phyloP scores from a whole-genome alignment of 2,888 invertebrate species.

The Subacronicta megacephala region DNA sequence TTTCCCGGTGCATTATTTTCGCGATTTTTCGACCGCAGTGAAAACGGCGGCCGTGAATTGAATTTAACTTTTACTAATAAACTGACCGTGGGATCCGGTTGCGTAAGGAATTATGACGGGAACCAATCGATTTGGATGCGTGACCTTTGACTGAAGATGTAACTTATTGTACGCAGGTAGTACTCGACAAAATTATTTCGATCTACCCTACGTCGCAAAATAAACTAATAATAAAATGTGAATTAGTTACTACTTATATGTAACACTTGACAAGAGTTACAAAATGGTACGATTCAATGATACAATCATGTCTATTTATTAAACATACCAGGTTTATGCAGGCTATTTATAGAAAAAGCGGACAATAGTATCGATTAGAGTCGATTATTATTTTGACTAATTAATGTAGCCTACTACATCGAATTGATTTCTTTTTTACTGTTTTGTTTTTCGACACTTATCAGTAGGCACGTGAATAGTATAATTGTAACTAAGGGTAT shows the following conservation, averaged over 20 bases:
- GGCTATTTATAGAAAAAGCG: too few relatives aligned
- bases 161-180: constrained; percentile 24
- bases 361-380: neutral
- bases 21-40: constrained; percentile 74
- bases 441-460: too few relatives aligned
- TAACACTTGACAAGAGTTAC: too few relatives aligned
- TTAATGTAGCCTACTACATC: too few relatives aligned
- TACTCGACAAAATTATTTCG: neutral
- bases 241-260: neutral
- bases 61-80: constrained; percentile 65
- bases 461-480: too few relatives aligned
- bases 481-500: too few relatives aligned
- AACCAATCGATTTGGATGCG: constrained; percentile 45
- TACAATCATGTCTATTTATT: too few relatives aligned
- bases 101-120: constrained; percentile 63
- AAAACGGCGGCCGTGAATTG: constrained; percentile 81
- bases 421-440: too few relatives aligned
- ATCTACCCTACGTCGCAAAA: constrained; percentile 12
- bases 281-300: too few relatives aligned
- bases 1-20: constrained; percentile 70
- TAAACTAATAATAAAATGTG: neutral
- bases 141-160: constrained; percentile 45
- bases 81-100: constrained; percentile 67
- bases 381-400: neutral
- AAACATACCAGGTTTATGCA: too few relatives aligned